Conservation (phyloP, 2,797 vertebrate genomes). For the Schizopygopsis malacanthus region DNA sequence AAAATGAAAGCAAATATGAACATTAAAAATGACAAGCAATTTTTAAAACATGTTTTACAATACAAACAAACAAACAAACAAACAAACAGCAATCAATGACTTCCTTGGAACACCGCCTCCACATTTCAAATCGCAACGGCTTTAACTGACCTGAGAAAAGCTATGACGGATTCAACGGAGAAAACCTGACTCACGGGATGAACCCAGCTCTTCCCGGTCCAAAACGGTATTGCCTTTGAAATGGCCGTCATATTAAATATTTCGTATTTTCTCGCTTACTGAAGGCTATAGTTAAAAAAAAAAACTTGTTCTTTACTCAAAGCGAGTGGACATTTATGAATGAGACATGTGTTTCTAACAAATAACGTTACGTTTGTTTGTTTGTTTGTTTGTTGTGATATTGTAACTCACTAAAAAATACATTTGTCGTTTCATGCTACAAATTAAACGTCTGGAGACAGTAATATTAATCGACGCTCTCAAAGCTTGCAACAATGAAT, state of each 20-base stretch:
- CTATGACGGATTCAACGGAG: neutral
- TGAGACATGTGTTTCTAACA: neutral
- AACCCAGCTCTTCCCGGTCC: neutral
- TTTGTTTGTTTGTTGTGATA: neutral
- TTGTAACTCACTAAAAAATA: neutral
- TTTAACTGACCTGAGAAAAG: neutral
- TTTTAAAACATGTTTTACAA: neutral
- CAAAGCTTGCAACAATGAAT: neutral
- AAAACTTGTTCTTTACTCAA: neutral
- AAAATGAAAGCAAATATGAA: neutral
- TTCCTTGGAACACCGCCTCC: neutral
- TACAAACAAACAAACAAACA: neutral
- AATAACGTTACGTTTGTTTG: neutral
- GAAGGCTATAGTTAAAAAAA: neutral
- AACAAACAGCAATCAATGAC: neutral
- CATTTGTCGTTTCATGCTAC: neutral
- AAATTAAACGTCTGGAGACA: neutral
- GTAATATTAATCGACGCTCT: neutral
- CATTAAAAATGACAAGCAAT: neutral
- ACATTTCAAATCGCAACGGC: neutral
- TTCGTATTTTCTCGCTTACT: neutral
- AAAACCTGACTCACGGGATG: neutral
- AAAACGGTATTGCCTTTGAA: neutral
- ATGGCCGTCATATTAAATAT: neutral
- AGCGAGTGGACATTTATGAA: neutral